A percentile compares a stretch with the other conserved stretches of the same genome.
phyloP scores from a whole-genome alignment of 2,797 vertebrate genomes.

The Siniperca undulata region DNA sequence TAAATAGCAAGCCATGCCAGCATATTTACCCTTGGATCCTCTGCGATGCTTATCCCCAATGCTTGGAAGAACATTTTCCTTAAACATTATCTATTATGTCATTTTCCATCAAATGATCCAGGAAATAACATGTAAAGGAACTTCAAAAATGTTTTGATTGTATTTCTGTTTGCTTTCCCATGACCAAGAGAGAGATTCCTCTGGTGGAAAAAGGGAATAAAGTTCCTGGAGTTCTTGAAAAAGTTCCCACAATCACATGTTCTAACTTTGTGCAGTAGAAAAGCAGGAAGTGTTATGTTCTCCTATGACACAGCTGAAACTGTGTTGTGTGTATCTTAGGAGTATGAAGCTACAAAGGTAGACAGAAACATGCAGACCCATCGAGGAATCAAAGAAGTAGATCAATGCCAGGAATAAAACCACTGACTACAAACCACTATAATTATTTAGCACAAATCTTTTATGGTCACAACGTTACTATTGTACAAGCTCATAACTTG shows the following conservation, averaged over 20 bases:
- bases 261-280: background rate
- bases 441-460: background rate
- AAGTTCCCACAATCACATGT: background rate
- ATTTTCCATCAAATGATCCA: constrained; percentile 13
- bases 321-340: background rate
- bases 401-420: background rate
- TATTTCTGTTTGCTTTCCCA: constrained; percentile 11
- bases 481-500: background rate
- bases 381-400: background rate
- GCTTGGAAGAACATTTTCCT: constrained; percentile 1
- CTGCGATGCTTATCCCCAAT: constrained; percentile 28
- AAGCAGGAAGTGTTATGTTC: background rate
- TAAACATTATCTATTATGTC: background rate
- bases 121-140: background rate
- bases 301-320: background rate
- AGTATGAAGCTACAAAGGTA: background rate
- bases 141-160: background rate
- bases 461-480: background rate
- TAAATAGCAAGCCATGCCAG: constrained; percentile 63
- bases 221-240: constrained; percentile 10
- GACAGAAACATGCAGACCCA: background rate
- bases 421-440: background rate
- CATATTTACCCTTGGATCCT: constrained; percentile 58
- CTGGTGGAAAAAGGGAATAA: background rate
- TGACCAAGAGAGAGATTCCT: constrained; percentile 8